Evolutionary conservation across 2,113 vertebrate species (phyloP).

Genomic region (Octodon degus): DNA sequence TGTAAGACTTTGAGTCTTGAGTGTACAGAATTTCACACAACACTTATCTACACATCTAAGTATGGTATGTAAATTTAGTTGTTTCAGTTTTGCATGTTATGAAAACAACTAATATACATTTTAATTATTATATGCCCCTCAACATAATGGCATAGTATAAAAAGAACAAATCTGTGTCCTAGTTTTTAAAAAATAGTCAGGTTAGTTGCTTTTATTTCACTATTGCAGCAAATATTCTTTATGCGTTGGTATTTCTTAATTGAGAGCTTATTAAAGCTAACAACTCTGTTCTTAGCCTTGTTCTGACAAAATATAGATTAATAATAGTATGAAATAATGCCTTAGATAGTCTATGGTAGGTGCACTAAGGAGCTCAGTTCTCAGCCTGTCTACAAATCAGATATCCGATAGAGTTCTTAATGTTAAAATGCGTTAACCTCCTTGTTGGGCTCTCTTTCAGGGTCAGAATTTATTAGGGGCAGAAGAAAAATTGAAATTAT

Average conservation of each 20-base stretch:
- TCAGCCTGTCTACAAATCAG: neutral
- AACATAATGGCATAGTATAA: neutral
- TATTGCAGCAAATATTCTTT: neutral
- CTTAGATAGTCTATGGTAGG: neutral
- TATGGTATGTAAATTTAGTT: conserved; percentile 43
- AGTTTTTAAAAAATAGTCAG: neutral
- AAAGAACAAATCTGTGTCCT: neutral
- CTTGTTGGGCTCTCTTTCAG: neutral
- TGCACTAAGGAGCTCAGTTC: neutral
- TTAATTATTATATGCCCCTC: neutral
- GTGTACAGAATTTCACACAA: conserved; percentile 73
- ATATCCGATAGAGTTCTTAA: neutral
- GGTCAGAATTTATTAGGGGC: neutral
- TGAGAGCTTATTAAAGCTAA: neutral
- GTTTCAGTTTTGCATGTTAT: conserved; percentile 61
- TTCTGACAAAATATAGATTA: neutral
- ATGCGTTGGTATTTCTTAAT: neutral
- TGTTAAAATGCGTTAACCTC: neutral
- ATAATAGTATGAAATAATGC: neutral
- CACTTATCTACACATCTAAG: conserved; percentile 64
- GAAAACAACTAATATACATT: neutral
- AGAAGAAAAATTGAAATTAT: neutral
- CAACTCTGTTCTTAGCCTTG: neutral
- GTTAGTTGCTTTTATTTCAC: neutral
- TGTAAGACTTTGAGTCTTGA: conserved; percentile 51